A percentile compares a stretch with the other conserved stretches of the same genome.
These are phyloP conservation scores for Pollenia labialis DNA, from an alignment of 2,888 invertebrate genomes.

Conservation along the genomic window DNA sequence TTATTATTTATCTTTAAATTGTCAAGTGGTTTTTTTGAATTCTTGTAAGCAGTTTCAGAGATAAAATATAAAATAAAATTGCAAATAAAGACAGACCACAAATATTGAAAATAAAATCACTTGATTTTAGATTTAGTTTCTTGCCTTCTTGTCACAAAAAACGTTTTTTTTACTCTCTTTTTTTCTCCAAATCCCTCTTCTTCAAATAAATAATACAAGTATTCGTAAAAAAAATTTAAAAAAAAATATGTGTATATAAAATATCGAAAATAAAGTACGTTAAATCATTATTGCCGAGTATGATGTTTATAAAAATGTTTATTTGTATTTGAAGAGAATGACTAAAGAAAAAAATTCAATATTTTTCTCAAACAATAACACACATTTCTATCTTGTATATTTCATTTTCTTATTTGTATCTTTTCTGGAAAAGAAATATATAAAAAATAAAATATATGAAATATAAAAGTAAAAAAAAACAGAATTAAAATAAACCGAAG, in stretches of 20 bases:
- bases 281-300: slow-evolving; percentile 59
- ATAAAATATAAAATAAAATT: slow-evolving; percentile 52
- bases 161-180: neutral
- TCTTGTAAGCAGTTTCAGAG: slow-evolving; percentile 4
- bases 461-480: slow-evolving; percentile 15
- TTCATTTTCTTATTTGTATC: slow-evolving; percentile 36
- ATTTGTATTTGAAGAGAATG: slow-evolving; percentile 29
- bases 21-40: slow-evolving; percentile 1
- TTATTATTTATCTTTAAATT: neutral
- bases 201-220: slow-evolving; percentile 5
- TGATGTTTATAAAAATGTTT: slow-evolving; percentile 44
- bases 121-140: slow-evolving; percentile 54
- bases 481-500: slow-evolving; percentile 56
- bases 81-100: slow-evolving; percentile 67
- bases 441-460: slow-evolving; percentile 30
- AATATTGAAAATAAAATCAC: slow-evolving; percentile 43
- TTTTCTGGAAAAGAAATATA: neutral
- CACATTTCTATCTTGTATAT: slow-evolving; percentile 11
- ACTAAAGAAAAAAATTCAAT: slow-evolving; percentile 41
- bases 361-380: slow-evolving; percentile 40
- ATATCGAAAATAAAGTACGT: slow-evolving; percentile 39
- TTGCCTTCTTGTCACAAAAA: slow-evolving; percentile 51
- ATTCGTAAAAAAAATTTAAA: neutral
- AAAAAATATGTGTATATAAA: neutral
- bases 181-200: neutral